Base-by-base conservation (phyloP, 2,113 vertebrate species). In the Cyprinodon brontotheroides region DNA sequence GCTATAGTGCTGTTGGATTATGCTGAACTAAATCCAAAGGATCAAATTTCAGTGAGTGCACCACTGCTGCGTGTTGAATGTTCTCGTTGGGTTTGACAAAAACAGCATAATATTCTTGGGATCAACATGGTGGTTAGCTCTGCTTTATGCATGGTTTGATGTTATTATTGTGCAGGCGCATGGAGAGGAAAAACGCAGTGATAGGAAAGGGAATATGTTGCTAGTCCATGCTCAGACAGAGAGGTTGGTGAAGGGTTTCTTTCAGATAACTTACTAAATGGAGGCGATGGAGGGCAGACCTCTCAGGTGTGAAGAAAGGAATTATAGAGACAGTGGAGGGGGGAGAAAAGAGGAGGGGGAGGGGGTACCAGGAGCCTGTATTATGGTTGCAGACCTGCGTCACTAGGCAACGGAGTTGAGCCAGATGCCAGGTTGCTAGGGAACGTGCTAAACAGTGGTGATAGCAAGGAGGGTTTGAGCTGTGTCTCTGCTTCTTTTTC, bases 341-440 rank as follows among this genome's bases (percentile, higher is more conserved):
- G 83, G 70, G 78, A 78, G 75, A 83, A 75, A 82, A 86, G 89
- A 83, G 85, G 87, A 82, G 86, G 89, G 89, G 86, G 89, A 88
- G 83, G 88, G 88, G 88, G 78, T 37, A 63, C 78, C 80, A 61
- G 72, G 73, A 87, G 84, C 78, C 73, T 91, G 82, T 90, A 90
- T 92, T 90, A 79, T 88, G 86, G 86, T 91, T 90, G 82, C 88
- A 83, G 74, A 78, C 83, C 73, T 61, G 68, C 71, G 92, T 94
- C 90, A 84, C 93, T 77, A 77, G 80, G 93, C 92, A 77, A 94
- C 93, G 68, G 70, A 71, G 83, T 86, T 61, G 91, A 87, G 86
- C 77, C 78, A 93, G 91, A 93, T 92, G 90, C 92, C 84, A 85
- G 88, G 93, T 94, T 94, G 93, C 94, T 93, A 92, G 91, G 94